Conservation (phyloP, 2,113 vertebrate genomes). For the Grantiella picta region DNA sequence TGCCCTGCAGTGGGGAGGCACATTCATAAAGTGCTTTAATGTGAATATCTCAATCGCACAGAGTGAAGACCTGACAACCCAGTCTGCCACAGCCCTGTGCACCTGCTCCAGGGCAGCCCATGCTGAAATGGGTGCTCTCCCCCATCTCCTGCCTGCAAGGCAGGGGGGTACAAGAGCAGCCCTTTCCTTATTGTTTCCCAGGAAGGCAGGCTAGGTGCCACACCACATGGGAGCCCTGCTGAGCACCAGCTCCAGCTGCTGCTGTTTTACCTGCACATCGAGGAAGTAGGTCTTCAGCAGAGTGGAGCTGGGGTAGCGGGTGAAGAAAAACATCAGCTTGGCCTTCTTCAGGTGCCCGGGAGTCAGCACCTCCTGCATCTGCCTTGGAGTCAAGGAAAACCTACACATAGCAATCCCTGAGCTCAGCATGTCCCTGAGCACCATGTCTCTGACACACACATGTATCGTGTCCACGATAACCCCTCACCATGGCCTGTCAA, state of each 20-base stretch:
- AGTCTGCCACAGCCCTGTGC: not conserved
- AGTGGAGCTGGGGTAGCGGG: conserved; percentile 92
- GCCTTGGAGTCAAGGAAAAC: conserved; percentile 80
- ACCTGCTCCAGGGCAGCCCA: not conserved
- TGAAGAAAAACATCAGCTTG: conserved; percentile 98
- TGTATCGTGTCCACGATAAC: accelerated
- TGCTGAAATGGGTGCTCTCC: not conserved
- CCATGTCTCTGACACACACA: not conserved
- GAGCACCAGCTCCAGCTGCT: not conserved
- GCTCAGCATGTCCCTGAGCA: accelerated
- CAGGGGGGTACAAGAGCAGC: accelerated
- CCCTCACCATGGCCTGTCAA: not conserved
- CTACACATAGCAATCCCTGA: accelerated
- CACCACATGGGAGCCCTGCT: accelerated
- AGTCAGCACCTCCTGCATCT: conserved; percentile 90
- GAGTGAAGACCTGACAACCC: not conserved
- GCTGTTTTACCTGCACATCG: conserved; percentile 85
- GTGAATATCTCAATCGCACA: accelerated
- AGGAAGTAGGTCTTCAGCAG: conserved; percentile 91
- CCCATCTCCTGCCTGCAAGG: not conserved
- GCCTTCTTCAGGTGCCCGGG: conserved; percentile 95
- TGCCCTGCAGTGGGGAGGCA: not conserved
- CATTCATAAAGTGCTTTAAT: not conserved
- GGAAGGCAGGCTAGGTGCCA: not conserved
- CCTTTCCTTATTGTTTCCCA: not conserved